Base-by-base conservation (phyloP, 1,140 invertebrate genomes). In the Gerris buenoi region DNA sequence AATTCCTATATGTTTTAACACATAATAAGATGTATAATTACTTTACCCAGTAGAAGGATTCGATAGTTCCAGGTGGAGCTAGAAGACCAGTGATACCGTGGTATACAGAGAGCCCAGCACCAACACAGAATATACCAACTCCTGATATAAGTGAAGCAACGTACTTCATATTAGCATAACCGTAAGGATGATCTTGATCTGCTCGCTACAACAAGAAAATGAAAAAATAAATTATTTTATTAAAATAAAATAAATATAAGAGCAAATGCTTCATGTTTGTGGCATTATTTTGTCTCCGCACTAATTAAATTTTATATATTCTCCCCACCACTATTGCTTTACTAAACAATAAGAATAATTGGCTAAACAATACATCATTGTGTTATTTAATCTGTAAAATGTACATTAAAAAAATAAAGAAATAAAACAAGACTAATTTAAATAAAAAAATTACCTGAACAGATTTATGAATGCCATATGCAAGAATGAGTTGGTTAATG, bases 81-180 rank as follows among this genome's bases (percentile, higher is more conserved):
- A 89, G 68, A 27, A 98, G 82, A 10, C 95, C 95, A 59, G 86
- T 86, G 65, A 97, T 88, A 64, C 97, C 96, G 76, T 99, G 95
- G 76, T 99, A 98, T 69, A 96, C 81, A 3, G 95, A 97, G 23
- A 99, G 78, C 18, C 96, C 96, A 68, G 93, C 89, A 59, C 97
- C 96, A 22, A 98, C 88, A 76, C 93, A 98, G 75, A 98, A 97
- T 72, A 99, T 98, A 56, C 95, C 95, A 15, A 98, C 95, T 1
- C 96, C 97, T 29, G 94, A 97, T 75, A 98, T 97, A 2, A 99
- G 80, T 0, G 95, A 97, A 0, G 96, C 90, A 2, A 99, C 94
- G 78, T 98, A 96, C 73, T 92, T 86, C 90, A 98, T 95, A 73
- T 95, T 95, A 63, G 89, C 88, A 76, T 95, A 98, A 1, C 95